Evolutionary conservation across 2,113 vertebrate genomes (phyloP).

Genomic region (Trinectes maculatus): DNA sequence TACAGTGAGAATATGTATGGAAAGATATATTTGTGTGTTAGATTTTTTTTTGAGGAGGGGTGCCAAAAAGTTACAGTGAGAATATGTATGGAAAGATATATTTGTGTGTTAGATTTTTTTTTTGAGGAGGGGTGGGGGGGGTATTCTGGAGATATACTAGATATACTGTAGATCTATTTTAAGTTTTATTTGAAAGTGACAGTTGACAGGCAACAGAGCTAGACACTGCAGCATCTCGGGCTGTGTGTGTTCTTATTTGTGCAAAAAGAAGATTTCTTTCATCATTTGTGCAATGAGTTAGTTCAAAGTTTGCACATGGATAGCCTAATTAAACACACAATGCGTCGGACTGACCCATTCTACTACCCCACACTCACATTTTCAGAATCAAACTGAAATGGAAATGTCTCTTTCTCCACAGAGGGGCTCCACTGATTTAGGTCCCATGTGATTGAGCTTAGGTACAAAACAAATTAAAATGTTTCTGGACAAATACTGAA

Average conservation of each 20-base stretch:
- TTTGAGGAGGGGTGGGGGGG: too few relatives aligned
- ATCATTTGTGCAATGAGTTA: neutral
- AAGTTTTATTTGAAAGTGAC: neutral
- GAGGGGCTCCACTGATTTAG: neutral
- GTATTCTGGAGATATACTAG: too few relatives aligned
- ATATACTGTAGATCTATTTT: too few relatives aligned
- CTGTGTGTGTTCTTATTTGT: neutral
- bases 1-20: too few relatives aligned
- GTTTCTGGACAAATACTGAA: neutral
- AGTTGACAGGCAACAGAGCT: neutral
- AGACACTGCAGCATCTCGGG: neutral
- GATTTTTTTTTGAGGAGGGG: too few relatives aligned
- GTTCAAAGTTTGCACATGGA: neutral
- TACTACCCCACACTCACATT: slow-evolving; percentile 16
- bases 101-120: too few relatives aligned
- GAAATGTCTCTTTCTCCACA: neutral
- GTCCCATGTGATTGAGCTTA: neutral
- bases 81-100: too few relatives aligned
- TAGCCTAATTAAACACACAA: neutral
- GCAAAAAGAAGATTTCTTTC: neutral
- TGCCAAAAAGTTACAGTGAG: too few relatives aligned
- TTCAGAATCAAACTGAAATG: slow-evolving; percentile 2
- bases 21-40: too few relatives aligned
- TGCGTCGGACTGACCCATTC: slow-evolving; percentile 14
- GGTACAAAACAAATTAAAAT: neutral